Evolutionary conservation across 2,888 invertebrate genomes (phyloP).

Genomic region (Drosophila nr. fundita): DNA sequence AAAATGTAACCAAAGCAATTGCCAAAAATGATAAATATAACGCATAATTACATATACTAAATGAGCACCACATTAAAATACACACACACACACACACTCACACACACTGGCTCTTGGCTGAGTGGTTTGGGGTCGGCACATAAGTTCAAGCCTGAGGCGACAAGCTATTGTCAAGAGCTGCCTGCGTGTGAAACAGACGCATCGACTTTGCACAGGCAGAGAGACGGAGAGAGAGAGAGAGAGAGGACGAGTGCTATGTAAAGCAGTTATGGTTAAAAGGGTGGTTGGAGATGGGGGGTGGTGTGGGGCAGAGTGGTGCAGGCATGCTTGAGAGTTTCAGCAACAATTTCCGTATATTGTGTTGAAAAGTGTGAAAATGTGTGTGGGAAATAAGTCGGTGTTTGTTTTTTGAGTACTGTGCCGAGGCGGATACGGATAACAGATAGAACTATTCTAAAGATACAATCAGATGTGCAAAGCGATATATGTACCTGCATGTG

Average conservation of each 20-base stretch:
- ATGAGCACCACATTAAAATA: constrained; percentile 41
- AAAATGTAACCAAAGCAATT: constrained; percentile 44
- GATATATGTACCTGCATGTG: constrained; percentile 24
- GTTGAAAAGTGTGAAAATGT: constrained; percentile 52
- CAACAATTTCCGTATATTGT: constrained; percentile 69
- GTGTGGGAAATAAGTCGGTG: constrained; percentile 35
- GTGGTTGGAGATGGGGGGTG: neutral
- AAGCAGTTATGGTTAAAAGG: constrained; percentile 15
- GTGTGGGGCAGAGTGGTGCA: constrained; percentile 2
- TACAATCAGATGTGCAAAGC: constrained; percentile 21
- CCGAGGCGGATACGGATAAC: constrained; percentile 38
- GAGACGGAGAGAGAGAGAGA: neutral
- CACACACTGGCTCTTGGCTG: constrained; percentile 8
- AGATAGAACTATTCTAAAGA: constrained; percentile 23
- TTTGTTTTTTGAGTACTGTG: constrained; percentile 16
- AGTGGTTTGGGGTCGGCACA: constrained; percentile 9
- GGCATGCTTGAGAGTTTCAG: constrained; percentile 60
- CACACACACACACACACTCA: neutral
- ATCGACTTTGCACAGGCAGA: neutral
- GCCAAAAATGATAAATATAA: constrained; percentile 62
- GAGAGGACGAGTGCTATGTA: neutral
- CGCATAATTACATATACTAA: constrained; percentile 63
- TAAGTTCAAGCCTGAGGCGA: constrained; percentile 3
- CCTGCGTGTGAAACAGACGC: constrained; percentile 29
- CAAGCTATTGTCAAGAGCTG: constrained; percentile 18